phyloP scores from a whole-genome alignment of 2,113 vertebrate species.

The Struthio camelus region DNA sequence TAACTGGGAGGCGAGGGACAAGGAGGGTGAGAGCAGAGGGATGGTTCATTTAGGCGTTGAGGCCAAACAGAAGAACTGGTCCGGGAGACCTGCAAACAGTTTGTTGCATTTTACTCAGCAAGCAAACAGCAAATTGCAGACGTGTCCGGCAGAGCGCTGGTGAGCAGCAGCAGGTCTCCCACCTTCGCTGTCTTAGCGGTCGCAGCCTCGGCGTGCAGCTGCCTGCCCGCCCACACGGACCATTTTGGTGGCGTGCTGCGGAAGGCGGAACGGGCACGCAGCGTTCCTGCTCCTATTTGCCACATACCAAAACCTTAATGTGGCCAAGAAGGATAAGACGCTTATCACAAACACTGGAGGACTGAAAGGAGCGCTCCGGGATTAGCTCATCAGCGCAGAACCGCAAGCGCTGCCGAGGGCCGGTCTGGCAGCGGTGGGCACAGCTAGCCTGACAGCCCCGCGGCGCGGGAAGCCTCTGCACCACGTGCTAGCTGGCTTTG shows the following conservation, averaged over 20 bases:
- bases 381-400: neutral
- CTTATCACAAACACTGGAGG: neutral
- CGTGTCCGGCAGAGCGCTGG: neutral
- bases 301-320: rapidly evolving
- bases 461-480: neutral
- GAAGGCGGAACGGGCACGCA: neutral
- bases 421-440: neutral
- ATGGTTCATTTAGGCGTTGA: neutral
- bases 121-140: neutral
- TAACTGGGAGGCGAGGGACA: neutral
- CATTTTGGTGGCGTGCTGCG: rapidly evolving
- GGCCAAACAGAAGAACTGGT: neutral
- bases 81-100: rapidly evolving
- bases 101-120: neutral
- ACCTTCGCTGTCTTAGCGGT: neutral
- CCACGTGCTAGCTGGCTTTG: neutral
- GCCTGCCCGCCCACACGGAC: rapidly evolving
- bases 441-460: too few species aligned
- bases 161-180: neutral
- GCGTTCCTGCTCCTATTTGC: rapidly evolving
- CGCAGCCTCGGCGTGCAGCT: rapidly evolving
- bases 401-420: neutral
- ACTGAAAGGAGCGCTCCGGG: neutral
- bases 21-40: neutral
- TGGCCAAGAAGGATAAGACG: rapidly evolving